Conservation (phyloP, 2,113 vertebrate genomes). For the Proteles cristata region DNA sequence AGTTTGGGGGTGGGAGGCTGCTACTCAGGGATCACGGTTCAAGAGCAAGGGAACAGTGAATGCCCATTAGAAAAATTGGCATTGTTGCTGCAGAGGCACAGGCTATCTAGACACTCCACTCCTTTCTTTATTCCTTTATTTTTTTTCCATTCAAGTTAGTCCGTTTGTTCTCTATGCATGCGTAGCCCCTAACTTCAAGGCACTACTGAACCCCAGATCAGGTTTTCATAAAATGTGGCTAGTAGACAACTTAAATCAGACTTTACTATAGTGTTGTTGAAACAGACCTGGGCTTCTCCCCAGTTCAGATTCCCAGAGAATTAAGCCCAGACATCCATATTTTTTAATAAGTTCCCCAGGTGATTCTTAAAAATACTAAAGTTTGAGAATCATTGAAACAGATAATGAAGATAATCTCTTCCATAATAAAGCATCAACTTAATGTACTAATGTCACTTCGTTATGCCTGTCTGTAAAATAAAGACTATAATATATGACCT, state of each 20-base stretch:
- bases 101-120: accelerated
- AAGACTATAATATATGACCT: neutral
- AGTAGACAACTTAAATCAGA: neutral
- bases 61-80: neutral
- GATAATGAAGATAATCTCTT: neutral
- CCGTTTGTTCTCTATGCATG: neutral
- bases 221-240: neutral
- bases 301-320: neutral
- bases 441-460: neutral
- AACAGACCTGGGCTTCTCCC: neutral
- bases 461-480: neutral
- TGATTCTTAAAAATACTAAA: neutral
- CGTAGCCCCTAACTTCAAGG: neutral
- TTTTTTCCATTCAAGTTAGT: neutral
- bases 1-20: too few species aligned
- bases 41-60: neutral
- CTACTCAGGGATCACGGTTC: neutral
- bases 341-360: neutral
- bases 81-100: neutral
- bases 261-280: neutral
- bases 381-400: constrained; percentile 1
- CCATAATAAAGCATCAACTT: neutral
- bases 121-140: neutral
- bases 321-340: neutral
- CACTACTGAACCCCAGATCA: neutral